phyloP scores from a whole-genome alignment of 2,113 vertebrate genomes.

The Meleagris gallopavo region DNA sequence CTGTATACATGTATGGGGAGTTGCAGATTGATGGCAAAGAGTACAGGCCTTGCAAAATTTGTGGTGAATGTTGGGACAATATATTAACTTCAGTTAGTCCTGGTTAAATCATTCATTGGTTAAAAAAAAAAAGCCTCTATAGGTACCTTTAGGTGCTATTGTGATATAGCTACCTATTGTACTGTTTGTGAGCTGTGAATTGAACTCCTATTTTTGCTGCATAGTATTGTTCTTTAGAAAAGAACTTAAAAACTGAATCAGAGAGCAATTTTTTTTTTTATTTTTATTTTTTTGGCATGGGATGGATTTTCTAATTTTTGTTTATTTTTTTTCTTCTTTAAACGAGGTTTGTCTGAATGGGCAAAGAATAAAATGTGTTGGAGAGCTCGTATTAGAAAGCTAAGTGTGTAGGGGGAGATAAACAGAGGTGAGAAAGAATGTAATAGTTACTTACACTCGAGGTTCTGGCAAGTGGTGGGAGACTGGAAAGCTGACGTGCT shows the following conservation, averaged over 20 bases:
- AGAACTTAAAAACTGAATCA: neutral
- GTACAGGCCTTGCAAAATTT: neutral
- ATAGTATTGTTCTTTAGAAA: neutral
- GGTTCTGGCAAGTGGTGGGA: neutral
- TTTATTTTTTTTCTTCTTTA: neutral
- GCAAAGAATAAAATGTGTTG: neutral
- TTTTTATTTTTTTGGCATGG: neutral
- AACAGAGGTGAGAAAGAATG: slow-evolving; percentile 2
- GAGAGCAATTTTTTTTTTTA: neutral
- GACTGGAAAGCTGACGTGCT: neutral
- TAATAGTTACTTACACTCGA: neutral
- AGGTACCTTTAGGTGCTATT: neutral
- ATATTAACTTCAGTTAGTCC: neutral
- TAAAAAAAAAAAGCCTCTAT: neutral
- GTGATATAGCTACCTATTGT: no score
- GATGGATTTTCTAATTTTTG: neutral
- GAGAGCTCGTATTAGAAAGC: neutral
- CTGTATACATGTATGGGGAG: neutral
- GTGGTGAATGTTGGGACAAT: neutral
- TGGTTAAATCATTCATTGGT: neutral
- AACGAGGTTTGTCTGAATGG: neutral
- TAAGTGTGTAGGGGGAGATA: neutral
- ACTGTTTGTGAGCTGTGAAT: neutral
- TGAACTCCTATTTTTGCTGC: neutral
- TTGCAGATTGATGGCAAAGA: neutral